These are phyloP conservation scores for Macrotrachela quadricornifera DNA, from an alignment of 1,140 invertebrate species.

Conservation along the genomic window DNA sequence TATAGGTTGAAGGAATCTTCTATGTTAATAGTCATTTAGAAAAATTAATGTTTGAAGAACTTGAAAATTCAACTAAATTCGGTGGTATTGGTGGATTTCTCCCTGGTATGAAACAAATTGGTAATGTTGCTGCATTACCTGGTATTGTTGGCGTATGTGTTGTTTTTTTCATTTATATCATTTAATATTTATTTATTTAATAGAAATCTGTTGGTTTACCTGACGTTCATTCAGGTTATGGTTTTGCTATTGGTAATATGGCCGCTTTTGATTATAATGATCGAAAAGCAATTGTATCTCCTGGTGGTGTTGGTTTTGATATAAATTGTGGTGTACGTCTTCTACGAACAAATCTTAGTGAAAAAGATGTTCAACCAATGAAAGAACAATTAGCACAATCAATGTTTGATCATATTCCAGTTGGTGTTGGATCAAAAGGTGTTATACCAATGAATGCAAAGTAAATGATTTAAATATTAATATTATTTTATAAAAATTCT, in stretches of 20 bases:
- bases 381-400: constrained; percentile 94
- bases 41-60: constrained; percentile 88
- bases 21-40: constrained; percentile 84
- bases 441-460: constrained; percentile 91
- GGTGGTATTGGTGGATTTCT: constrained; percentile 80
- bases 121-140: constrained; percentile 91
- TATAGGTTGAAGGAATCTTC: constrained; percentile 83
- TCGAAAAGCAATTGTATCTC: constrained; percentile 79
- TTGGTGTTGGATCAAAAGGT: constrained; percentile 89
- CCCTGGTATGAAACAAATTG: constrained; percentile 96
- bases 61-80: constrained; percentile 51
- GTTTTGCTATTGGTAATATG: constrained; percentile 99
- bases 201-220: constrained; percentile 56
- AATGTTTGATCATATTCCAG: constrained; percentile 97
- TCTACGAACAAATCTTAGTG: constrained; percentile 75
- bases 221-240: constrained; percentile 96
- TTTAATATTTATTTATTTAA: constrained; percentile 21
- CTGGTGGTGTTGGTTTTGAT: constrained; percentile 94
- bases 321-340: constrained; percentile 94
- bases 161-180: constrained; percentile 31
- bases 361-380: constrained; percentile 76
- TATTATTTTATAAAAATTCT: constrained; percentile 1
- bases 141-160: constrained; percentile 62
- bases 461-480: neutral
- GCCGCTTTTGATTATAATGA: constrained; percentile 91